Percentiles rank a stretch among this genome's conserved stretches.
Conservation (phyloP, 1,140 invertebrate species). For the Piezodorus guildinii region DNA sequence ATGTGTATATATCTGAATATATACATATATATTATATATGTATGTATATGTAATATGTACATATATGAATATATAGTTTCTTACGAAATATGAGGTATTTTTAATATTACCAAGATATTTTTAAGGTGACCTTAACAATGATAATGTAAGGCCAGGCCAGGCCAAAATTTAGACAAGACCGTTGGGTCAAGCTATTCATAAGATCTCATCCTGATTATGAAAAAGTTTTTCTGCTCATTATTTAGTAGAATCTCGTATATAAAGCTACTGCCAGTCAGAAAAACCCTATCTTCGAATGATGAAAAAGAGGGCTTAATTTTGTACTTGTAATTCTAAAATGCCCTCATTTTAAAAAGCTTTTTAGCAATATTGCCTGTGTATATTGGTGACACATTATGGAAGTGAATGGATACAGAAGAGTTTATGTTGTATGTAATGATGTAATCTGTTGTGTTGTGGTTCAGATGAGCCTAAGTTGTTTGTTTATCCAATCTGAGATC, state of each 20-base stretch:
- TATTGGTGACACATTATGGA: background rate
- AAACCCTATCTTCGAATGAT: too few relatives aligned
- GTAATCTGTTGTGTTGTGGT: background rate
- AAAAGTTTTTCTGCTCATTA: background rate
- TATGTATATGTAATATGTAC: too few relatives aligned
- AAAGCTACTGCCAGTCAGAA: too few relatives aligned
- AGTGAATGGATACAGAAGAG: background rate
- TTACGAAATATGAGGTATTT: constrained; percentile 6
- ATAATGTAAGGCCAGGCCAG: too few relatives aligned
- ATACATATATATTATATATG: background rate
- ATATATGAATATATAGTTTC: background rate
- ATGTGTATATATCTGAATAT: constrained; percentile 13
- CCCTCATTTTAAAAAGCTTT: too few relatives aligned
- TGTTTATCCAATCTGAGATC: background rate
- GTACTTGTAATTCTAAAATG: too few relatives aligned
- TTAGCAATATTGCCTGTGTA: too few relatives aligned
- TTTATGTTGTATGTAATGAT: background rate
- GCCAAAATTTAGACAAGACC: background rate
- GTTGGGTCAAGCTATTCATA: background rate
- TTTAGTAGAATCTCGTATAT: too few relatives aligned
- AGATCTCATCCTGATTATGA: constrained; percentile 5
- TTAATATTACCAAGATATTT: constrained; percentile 16
- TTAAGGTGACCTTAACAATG: background rate
- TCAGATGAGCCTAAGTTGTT: background rate
- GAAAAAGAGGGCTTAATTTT: too few relatives aligned